These are phyloP conservation scores for Melanotaenia duboulayi DNA, from an alignment of 2,113 vertebrate species.

Conservation along the genomic window DNA sequence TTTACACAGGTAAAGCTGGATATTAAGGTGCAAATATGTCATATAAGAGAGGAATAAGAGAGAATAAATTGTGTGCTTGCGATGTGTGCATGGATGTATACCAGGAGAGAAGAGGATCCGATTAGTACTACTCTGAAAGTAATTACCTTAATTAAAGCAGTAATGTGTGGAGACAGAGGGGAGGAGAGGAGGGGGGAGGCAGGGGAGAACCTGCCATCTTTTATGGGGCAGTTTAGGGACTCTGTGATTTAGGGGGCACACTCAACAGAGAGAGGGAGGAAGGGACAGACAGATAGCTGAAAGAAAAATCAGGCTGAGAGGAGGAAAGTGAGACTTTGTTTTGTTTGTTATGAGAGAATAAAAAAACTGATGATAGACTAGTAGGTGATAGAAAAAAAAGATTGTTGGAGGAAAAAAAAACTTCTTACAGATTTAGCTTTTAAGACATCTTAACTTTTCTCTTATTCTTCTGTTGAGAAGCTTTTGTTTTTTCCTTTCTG, in stretches of 20 bases:
- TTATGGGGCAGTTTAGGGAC: slow-evolving; percentile 82
- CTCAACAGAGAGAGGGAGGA: slow-evolving; percentile 42
- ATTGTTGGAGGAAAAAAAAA: neutral
- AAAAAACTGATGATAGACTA: slow-evolving; percentile 15
- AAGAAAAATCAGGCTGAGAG: slow-evolving; percentile 39
- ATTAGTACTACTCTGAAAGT: slow-evolving; percentile 86
- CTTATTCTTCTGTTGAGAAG: neutral
- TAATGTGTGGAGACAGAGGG: slow-evolving; percentile 80
- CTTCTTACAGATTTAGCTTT: neutral
- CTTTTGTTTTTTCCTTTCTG: slow-evolving; percentile 11
- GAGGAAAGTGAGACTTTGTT: slow-evolving; percentile 36
- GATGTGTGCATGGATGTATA: slow-evolving; percentile 21
- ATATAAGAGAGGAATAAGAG: slow-evolving; percentile 51
- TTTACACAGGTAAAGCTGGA: slow-evolving; percentile 53
- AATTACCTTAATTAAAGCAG: slow-evolving; percentile 88
- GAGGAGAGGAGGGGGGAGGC: slow-evolving; percentile 43
- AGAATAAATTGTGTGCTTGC: slow-evolving; percentile 32
- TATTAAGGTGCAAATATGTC: slow-evolving; percentile 59
- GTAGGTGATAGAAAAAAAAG: neutral
- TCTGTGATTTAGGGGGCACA: slow-evolving; percentile 80
- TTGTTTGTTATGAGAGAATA: slow-evolving; percentile 48
- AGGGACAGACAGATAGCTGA: slow-evolving; percentile 25
- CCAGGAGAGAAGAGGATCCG: slow-evolving; percentile 77
- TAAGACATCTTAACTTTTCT: neutral
- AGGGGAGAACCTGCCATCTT: slow-evolving; percentile 75